Evolutionary conservation across 2,797 vertebrate genomes (phyloP), one percentile per base, ranked within the genome.

Genomic region (Bradypodion ventrale): DNA sequence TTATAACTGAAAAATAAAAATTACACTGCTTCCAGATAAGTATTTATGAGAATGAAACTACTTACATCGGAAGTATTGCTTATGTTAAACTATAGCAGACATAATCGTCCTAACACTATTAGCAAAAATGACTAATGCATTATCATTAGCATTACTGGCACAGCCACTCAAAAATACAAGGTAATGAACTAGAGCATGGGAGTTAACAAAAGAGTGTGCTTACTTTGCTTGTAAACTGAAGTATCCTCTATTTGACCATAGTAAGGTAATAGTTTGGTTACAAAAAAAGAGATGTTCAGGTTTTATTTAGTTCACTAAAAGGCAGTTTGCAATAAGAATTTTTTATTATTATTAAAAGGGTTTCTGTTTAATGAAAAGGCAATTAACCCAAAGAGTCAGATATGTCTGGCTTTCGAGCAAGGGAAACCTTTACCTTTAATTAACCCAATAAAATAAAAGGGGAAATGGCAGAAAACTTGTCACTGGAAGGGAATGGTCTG

Each of bases 21-120:
- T 56, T 56, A 16, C 52, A 56, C 13, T 19, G 15, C 19, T 56
- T 56, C 52, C 52, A 56, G 52, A 56, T 16, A 56, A 56, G 2
- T 2, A 9, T 83, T 40, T 72, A 49, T n/a, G 6, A 72, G 52
- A 73, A 1, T 37, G 35, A 83, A 84, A 3, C 16, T 75, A 84
- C 86, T 86, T 90, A 76, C 32, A n/a, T 5, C n/a, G 46, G 63
- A 90, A 74, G n/a, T 44, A 75, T 70, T 85, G 63, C 81, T 37
- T 75, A 75, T 56, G 52, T 56, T 56, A 52, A 56, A 56, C 52
- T 19, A 19, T 56, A 56, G 52, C 52, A 56, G 52, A 56, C 52
- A 5, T 56, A 16, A 21, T 56, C 56, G 12, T 56, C 52, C 21
- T 56, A 56, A 15, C 52, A 56, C 16, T 15, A 56, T 56, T 5